Evolutionary conservation across 2,888 invertebrate genomes (phyloP).

Genomic region (Chrysolina americana): DNA sequence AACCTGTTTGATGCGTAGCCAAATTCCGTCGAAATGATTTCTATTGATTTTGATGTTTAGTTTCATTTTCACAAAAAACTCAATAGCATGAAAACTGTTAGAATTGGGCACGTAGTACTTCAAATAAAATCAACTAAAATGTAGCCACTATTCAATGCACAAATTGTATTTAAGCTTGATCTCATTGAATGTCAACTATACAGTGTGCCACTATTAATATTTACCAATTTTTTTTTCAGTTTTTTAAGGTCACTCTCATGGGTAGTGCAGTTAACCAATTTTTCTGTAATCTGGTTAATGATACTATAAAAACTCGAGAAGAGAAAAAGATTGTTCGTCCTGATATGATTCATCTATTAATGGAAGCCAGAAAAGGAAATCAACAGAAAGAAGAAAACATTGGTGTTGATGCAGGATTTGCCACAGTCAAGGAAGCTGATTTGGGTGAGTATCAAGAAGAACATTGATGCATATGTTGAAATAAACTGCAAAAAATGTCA

Average conservation of each 20-base stretch:
- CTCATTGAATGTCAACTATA: not conserved
- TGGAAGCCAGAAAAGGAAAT: constrained; percentile 68
- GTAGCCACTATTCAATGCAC: too few relatives aligned
- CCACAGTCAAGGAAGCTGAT: constrained; percentile 54
- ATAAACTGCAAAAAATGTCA: too few relatives aligned
- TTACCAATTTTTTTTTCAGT: constrained; percentile 15
- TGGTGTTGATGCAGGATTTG: constrained; percentile 60
- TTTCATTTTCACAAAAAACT: too few relatives aligned
- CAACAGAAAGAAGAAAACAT: constrained; percentile 46
- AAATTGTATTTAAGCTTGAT: too few relatives aligned
- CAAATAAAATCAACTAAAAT: too few relatives aligned
- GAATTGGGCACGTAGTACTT: too few relatives aligned
- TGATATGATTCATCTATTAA: constrained; percentile 75
- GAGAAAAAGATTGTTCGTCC: constrained; percentile 71
- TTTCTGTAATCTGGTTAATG: constrained; percentile 57
- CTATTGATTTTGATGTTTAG: too few relatives aligned
- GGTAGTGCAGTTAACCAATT: constrained; percentile 70
- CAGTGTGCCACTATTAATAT: too few relatives aligned
- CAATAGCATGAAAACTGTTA: too few relatives aligned
- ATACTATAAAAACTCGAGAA: constrained; percentile 70
- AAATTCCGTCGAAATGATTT: too few relatives aligned
- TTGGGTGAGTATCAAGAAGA: not conserved
- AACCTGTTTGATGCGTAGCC: too few relatives aligned
- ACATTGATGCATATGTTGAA: too few relatives aligned
- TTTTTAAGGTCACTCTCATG: constrained; percentile 17